Percentiles rank a stretch among this genome's conserved stretches.
Evolutionary conservation across 1,140 invertebrate genomes (phyloP).

Genomic region (Hyposmocoma kahamanoa): DNA sequence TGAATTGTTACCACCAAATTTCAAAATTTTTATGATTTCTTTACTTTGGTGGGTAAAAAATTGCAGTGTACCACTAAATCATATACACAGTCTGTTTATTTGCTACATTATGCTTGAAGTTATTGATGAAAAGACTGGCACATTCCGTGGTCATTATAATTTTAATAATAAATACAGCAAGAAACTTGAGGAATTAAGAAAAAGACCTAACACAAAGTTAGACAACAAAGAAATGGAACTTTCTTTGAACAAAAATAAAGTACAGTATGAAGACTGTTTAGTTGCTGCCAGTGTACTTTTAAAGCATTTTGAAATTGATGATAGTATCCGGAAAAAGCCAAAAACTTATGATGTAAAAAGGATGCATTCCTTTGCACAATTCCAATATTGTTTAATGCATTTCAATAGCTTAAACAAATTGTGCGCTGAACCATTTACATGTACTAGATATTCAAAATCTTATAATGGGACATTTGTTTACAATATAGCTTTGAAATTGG

Average conservation of each 20-base stretch:
- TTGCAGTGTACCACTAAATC: constrained; percentile 67
- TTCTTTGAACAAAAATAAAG: constrained; percentile 61
- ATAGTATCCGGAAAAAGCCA: constrained; percentile 74
- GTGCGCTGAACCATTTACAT: constrained; percentile 74
- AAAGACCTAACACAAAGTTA: constrained; percentile 17
- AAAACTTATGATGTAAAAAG: constrained; percentile 76
- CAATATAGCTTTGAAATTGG: constrained; percentile 78
- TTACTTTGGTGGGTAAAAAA: constrained; percentile 80
- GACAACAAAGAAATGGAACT: constrained; percentile 24
- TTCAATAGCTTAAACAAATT: constrained; percentile 79
- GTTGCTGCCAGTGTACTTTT: constrained; percentile 76
- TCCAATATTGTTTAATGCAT: constrained; percentile 80
- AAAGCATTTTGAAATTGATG: constrained; percentile 77
- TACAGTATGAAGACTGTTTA: constrained; percentile 75
- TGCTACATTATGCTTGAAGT: constrained; percentile 76
- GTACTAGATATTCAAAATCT: constrained; percentile 73
- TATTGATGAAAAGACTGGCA: constrained; percentile 76
- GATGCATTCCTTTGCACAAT: constrained; percentile 81
- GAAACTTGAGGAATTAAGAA: constrained; percentile 47
- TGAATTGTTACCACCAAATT: constrained; percentile 73
- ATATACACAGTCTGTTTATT: constrained; percentile 78
- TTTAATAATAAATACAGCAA: constrained; percentile 61
- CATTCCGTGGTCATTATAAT: constrained; percentile 58
- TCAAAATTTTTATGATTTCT: constrained; percentile 77
- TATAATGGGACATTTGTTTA: constrained; percentile 85